phyloP scores from a whole-genome alignment of 2,113 vertebrate species.

The Corythornis madagascariensis region DNA sequence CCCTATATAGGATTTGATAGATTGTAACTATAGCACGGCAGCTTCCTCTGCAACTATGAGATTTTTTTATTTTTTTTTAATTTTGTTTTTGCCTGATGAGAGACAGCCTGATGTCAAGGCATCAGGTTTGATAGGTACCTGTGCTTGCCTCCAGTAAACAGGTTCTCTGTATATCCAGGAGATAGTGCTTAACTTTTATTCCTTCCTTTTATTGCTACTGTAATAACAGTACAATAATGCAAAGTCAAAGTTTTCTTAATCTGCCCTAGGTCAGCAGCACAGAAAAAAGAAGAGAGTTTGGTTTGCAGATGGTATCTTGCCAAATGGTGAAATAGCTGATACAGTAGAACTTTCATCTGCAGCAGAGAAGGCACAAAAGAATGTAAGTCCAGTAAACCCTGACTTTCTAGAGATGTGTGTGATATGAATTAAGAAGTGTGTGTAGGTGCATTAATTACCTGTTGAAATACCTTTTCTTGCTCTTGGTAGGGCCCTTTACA shows the following conservation, averaged over 20 bases:
- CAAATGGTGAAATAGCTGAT: constrained; percentile 93
- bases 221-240: background rate
- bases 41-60: background rate
- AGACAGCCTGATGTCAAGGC: background rate
- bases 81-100: background rate
- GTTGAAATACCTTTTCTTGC: background rate
- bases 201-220: no score
- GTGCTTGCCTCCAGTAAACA: background rate
- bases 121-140: background rate
- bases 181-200: background rate
- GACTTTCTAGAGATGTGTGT: constrained; percentile 5
- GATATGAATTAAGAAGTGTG: constrained; percentile 57
- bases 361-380: constrained; percentile 78
- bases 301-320: constrained; percentile 95
- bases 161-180: background rate
- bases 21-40: background rate
- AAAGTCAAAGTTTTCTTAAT: background rate
- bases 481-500: background rate
- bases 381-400: constrained; percentile 66
- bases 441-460: background rate
- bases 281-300: constrained; percentile 92
- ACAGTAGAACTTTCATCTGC: constrained; percentile 82
- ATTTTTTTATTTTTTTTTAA: background rate
- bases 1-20: background rate
- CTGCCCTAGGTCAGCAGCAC: constrained; percentile 76